phyloP scores from a whole-genome alignment of 2,797 vertebrate species.

The Rousettus madagascariensis region DNA sequence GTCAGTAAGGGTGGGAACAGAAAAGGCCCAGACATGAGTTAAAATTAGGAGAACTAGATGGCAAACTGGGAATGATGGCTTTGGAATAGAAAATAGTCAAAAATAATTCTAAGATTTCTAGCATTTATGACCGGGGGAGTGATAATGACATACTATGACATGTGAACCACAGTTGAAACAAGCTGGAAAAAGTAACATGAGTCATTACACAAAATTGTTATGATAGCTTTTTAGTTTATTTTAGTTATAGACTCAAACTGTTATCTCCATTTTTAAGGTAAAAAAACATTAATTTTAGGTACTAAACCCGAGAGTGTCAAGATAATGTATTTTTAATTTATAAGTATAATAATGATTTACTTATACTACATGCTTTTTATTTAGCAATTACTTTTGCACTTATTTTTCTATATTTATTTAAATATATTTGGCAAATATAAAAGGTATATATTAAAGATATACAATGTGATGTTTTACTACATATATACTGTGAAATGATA shows the following conservation, averaged over 20 bases:
- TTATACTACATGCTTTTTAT: not conserved
- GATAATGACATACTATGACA: not conserved
- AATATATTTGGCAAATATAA: not conserved
- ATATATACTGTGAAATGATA: not conserved
- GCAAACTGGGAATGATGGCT: not conserved
- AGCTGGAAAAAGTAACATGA: not conserved
- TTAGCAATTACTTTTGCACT: not conserved
- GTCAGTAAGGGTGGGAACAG: not conserved
- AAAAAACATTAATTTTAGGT: not conserved
- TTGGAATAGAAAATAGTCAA: not conserved
- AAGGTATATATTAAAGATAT: not conserved
- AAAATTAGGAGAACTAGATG: not conserved
- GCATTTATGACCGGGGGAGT: not conserved
- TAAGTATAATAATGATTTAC: not conserved
- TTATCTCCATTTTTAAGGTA: not conserved
- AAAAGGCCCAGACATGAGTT: not conserved
- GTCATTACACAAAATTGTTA: not conserved
- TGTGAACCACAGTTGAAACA: not conserved
- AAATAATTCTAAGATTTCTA: conserved; percentile 4
- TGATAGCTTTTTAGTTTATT: not conserved
- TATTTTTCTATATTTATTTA: not conserved
- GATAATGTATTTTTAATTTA: not conserved
- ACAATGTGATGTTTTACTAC: not conserved
- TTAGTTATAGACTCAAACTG: not conserved
- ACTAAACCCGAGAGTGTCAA: not conserved